Evolutionary conservation across 2,113 vertebrate genomes (phyloP).

Genomic region (Stigmatopora argus): DNA sequence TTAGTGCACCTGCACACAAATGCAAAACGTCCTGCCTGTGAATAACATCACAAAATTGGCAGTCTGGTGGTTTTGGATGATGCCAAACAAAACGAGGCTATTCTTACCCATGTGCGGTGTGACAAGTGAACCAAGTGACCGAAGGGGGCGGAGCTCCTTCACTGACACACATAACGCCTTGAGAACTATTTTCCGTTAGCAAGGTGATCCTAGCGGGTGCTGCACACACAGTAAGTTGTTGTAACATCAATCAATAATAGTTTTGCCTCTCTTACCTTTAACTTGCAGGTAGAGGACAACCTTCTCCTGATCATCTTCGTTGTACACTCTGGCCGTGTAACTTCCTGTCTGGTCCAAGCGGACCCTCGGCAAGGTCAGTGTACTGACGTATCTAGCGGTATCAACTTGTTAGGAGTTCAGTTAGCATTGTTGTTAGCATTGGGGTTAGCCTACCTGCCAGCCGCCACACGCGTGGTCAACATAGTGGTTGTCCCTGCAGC

Average conservation of each 20-base stretch:
- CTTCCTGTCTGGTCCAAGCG: conserved; percentile 81
- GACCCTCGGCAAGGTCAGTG: conserved; percentile 78
- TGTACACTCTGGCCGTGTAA: conserved; percentile 75
- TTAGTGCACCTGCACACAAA: conserved; percentile 57
- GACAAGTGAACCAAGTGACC: conserved; percentile 85
- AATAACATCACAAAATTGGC: background rate
- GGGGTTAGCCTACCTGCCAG: conserved; percentile 28
- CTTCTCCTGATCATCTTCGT: conserved; percentile 74
- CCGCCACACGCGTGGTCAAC: conserved; percentile 28
- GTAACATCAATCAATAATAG: background rate
- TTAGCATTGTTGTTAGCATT: background rate
- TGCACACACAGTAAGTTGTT: conserved; percentile 29
- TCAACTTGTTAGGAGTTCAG: background rate
- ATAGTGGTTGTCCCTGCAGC: conserved; percentile 21
- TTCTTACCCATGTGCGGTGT: conserved; percentile 74
- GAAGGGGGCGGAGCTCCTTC: conserved; percentile 83
- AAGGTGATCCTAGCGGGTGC: conserved; percentile 80
- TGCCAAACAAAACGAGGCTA: background rate
- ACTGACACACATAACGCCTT: conserved; percentile 75
- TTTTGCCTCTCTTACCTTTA: conserved; percentile 53
- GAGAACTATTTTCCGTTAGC: conserved; percentile 75
- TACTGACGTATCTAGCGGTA: conserved; percentile 76
- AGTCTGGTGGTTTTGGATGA: background rate
- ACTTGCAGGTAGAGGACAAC: conserved; percentile 82
- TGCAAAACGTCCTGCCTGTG: background rate